A percentile compares a stretch with the other conserved stretches of the same genome.
These are phyloP conservation scores for Ichneumoninae sp. DNA, from an alignment of 2,888 invertebrate species.

Conservation along the genomic window DNA sequence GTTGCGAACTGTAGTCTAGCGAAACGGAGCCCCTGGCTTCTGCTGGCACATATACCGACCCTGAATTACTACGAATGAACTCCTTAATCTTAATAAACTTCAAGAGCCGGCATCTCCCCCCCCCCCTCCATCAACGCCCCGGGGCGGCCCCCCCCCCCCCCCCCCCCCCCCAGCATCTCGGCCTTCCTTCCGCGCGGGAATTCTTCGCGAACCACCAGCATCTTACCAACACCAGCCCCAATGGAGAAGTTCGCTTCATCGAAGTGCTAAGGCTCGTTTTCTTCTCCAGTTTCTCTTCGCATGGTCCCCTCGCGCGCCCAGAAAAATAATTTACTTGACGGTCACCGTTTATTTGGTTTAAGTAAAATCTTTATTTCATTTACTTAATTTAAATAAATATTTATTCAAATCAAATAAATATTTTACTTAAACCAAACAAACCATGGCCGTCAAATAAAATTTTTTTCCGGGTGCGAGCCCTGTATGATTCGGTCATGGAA, in stretches of 20 bases:
- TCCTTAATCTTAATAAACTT: conserved; percentile 84
- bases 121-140: too few species aligned
- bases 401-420: too few species aligned
- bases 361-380: too few species aligned
- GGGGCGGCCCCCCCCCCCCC: conserved; percentile 41
- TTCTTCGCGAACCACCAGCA: conserved; percentile 26
- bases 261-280: background rate
- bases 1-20: conserved; percentile 24
- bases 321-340: too few species aligned
- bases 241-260: conserved; percentile 26
- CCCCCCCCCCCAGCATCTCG: conserved; percentile 38
- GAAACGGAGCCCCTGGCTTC: conserved; percentile 32
- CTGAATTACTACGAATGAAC: conserved; percentile 81
- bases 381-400: too few species aligned
- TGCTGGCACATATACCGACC: conserved; percentile 38
- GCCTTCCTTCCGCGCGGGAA: conserved; percentile 40
- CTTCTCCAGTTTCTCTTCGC: background rate
- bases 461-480: too few species aligned
- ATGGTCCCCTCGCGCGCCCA: too few species aligned
- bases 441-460: too few species aligned
- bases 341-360: too few species aligned
- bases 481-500: too few species aligned
- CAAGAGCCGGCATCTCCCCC: conserved; percentile 68
- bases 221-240: conserved; percentile 8
- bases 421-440: too few species aligned